Conservation (phyloP, 1,140 invertebrate species). For the Drosophila oshimai region DNA sequence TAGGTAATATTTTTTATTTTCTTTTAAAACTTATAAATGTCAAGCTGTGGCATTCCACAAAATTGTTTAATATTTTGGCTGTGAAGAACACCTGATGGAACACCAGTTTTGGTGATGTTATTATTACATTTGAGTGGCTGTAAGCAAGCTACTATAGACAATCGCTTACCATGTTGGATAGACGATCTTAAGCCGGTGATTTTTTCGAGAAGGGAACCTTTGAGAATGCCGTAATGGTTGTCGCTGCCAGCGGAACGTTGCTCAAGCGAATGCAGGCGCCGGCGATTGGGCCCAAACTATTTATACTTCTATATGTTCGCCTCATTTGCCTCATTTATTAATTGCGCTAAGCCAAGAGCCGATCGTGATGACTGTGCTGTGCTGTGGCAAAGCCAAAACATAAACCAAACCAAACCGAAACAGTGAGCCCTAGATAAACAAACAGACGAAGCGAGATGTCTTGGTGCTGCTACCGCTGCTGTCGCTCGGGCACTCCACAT, state of each 20-base stretch:
- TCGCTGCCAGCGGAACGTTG: constrained; percentile 52
- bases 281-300: constrained; percentile 59
- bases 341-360: constrained; percentile 46
- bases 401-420: constrained; percentile 11
- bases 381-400: constrained; percentile 24
- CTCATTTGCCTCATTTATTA: constrained; percentile 68
- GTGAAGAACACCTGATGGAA: neutral
- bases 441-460: constrained; percentile 34
- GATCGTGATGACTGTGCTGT: constrained; percentile 47
- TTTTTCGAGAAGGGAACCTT: constrained; percentile 5
- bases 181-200: neutral
- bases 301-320: constrained; percentile 75
- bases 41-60: neutral
- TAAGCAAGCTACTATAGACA: neutral
- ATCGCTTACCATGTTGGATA: constrained; percentile 27
- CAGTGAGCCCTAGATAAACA: constrained; percentile 73
- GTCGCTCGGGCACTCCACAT: constrained; percentile 42
- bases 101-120: neutral
- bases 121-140: neutral
- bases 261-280: constrained; percentile 65
- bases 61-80: neutral
- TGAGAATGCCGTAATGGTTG: constrained; percentile 43
- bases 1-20: neutral
- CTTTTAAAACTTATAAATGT: neutral
- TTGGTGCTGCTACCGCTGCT: constrained; percentile 30